A percentile compares a stretch with the other conserved stretches of the same genome.
Evolutionary conservation across 2,113 vertebrate genomes (phyloP).

Genomic region (Pavo muticus): DNA sequence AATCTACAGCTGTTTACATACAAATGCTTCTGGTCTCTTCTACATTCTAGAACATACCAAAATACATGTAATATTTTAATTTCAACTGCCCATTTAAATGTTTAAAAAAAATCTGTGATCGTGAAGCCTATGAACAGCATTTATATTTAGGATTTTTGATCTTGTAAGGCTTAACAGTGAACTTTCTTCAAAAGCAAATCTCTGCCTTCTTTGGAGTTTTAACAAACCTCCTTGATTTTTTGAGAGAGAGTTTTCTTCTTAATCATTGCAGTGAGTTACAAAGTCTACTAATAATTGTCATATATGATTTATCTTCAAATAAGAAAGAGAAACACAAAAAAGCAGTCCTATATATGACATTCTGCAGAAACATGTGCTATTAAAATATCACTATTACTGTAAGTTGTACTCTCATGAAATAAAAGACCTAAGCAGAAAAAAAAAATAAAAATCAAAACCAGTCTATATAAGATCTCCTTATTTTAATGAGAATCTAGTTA

Average conservation of each 20-base stretch:
- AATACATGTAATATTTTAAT: not conserved
- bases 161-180: not conserved
- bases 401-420: not conserved
- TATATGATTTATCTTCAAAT: not conserved
- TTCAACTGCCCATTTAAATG: accelerated
- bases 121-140: not conserved
- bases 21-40: not conserved
- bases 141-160: not conserved
- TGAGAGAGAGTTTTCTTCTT: not conserved
- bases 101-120: not conserved
- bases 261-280: not conserved
- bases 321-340: not conserved
- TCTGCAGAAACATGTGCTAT: not conserved
- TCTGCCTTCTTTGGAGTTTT: not conserved
- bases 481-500: not conserved
- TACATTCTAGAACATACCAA: not conserved
- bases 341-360: not conserved
- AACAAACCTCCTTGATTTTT: not conserved
- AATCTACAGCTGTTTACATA: not conserved
- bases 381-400: not conserved
- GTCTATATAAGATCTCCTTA: not conserved
- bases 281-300: not conserved
- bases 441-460: not conserved
- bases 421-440: not conserved
- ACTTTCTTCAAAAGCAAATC: not conserved